phyloP scores from a whole-genome alignment of 2,113 vertebrate genomes.

The Rhodinocichla rosea region DNA sequence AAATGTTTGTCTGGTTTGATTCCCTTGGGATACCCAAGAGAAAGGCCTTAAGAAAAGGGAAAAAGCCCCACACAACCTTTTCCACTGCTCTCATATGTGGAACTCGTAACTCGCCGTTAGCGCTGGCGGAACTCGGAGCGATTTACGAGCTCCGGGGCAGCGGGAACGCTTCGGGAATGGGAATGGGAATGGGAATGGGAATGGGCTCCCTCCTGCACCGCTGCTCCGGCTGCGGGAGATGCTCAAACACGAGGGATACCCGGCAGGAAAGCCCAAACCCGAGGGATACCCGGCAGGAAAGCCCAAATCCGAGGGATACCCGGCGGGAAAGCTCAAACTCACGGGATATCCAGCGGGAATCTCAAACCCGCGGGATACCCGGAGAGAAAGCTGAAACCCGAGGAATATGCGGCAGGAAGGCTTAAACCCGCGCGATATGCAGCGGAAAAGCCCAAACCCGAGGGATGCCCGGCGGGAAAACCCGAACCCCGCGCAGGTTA shows the following conservation, averaged over 20 bases:
- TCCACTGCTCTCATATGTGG: not conserved
- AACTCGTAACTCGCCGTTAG: not conserved
- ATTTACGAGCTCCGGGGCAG: not conserved
- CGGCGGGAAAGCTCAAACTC: not conserved
- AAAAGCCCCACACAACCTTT: accelerated
- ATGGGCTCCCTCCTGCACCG: not conserved
- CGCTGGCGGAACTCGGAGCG: not conserved
- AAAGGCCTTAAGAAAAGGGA: not conserved
- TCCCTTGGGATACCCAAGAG: not conserved
- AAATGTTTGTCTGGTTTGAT: accelerated
- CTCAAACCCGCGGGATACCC: not conserved
- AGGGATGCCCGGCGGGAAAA: not conserved
- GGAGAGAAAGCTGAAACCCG: accelerated
- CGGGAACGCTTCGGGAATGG: not conserved
- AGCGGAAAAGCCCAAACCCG: not conserved
- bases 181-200: too few relatives aligned
- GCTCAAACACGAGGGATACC: not conserved
- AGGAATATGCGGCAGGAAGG: accelerated
- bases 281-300: accelerated
- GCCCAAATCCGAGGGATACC: not conserved
- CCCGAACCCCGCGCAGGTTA: not conserved
- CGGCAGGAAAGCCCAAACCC: accelerated
- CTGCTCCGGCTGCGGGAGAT: not conserved
- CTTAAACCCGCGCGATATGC: not conserved
- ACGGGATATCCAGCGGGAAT: accelerated